phyloP scores from a whole-genome alignment of 2,797 vertebrate species.

The Rhadinocentrus ornatus region DNA sequence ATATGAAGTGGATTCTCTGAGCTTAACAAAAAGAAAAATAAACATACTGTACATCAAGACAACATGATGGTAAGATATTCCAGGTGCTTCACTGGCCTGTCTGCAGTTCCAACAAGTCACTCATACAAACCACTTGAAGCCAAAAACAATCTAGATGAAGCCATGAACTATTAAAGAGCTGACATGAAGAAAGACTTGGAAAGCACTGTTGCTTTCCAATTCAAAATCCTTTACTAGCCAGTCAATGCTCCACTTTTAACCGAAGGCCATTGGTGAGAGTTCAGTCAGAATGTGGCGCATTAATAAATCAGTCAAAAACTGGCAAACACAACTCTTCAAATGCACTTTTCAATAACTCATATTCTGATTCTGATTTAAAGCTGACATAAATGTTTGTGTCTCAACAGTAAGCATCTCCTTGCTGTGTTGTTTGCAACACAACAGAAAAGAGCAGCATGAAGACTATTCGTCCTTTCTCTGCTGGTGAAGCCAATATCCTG shows the following conservation, averaged over 20 bases:
- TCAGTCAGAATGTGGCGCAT: neutral
- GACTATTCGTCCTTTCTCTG: constrained; percentile 38
- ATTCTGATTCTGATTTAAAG: constrained; percentile 16
- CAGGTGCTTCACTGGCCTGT: neutral
- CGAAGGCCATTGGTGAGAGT: neutral
- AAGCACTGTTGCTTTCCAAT: neutral
- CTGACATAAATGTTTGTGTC: constrained; percentile 19
- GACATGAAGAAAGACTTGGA: neutral
- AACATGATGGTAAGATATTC: neutral
- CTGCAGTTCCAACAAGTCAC: neutral
- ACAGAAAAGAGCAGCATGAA: constrained; percentile 41
- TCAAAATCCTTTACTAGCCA: neutral
- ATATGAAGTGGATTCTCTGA: neutral
- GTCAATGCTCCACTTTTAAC: neutral
- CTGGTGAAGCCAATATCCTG: constrained; percentile 35
- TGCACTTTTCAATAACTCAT: neutral
- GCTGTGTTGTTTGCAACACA: constrained; percentile 41
- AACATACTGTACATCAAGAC: neutral
- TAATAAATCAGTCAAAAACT: neutral
- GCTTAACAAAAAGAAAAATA: neutral
- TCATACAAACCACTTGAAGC: neutral
- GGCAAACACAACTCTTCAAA: neutral
- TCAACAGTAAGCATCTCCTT: constrained; percentile 38
- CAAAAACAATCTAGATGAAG: neutral
- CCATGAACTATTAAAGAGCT: neutral